Evolutionary conservation across 92 coral and sea anemone genomes (phyloP).

Genomic region (Pocillopora meandrina): DNA sequence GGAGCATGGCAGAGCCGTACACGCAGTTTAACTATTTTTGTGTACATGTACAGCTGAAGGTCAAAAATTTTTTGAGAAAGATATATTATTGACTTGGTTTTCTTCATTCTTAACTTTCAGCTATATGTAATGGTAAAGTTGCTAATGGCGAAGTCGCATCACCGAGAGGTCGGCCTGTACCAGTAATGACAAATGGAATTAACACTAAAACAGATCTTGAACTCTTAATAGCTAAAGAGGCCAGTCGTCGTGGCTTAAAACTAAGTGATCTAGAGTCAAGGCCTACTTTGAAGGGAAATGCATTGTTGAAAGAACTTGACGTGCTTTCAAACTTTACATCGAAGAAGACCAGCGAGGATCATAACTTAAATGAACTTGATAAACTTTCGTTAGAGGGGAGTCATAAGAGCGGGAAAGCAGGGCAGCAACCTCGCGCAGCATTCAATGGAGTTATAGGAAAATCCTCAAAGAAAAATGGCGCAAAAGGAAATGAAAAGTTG

Average conservation of each 20-base stretch:
- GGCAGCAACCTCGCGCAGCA: slow-evolving; percentile 52
- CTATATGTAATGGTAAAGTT: slow-evolving; percentile 75
- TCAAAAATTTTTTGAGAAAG: too few relatives aligned
- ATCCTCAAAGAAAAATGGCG: slow-evolving; percentile 53
- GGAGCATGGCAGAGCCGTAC: too few relatives aligned
- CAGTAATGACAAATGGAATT: slow-evolving; percentile 86
- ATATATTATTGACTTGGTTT: background rate
- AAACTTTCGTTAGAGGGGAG: slow-evolving; percentile 71
- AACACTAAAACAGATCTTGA: slow-evolving; percentile 88
- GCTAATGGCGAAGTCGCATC: slow-evolving; percentile 56
- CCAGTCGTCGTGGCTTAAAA: slow-evolving; percentile 78
- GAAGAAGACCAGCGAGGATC: slow-evolving; percentile 92
- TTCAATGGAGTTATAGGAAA: slow-evolving; percentile 64
- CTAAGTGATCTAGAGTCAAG: slow-evolving; percentile 80
- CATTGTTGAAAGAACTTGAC: slow-evolving; percentile 64
- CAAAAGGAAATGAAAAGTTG: slow-evolving; percentile 56
- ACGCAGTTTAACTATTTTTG: too few relatives aligned
- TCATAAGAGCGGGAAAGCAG: slow-evolving; percentile 48
- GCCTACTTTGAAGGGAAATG: slow-evolving; percentile 66
- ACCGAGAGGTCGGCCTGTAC: slow-evolving; percentile 70
- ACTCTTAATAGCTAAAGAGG: slow-evolving; percentile 89
- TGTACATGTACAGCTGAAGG: too few relatives aligned
- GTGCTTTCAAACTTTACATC: slow-evolving; percentile 61
- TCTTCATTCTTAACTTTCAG: slow-evolving; percentile 30
- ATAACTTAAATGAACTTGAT: slow-evolving; percentile 98